phyloP scores from a whole-genome alignment of 1,140 invertebrate species.

The Daktulosphaira vitifoliae region DNA sequence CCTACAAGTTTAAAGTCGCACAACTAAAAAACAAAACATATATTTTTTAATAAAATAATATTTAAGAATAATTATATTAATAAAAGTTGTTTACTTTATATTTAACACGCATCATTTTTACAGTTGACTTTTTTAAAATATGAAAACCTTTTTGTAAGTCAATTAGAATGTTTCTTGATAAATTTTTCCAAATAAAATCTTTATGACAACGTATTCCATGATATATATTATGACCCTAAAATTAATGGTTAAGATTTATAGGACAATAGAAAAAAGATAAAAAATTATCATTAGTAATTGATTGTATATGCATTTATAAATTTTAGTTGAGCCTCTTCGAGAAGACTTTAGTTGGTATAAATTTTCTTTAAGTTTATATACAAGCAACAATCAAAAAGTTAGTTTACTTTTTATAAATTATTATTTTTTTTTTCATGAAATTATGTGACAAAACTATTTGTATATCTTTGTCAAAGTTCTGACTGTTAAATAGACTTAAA shows the following conservation, averaged over 20 bases:
- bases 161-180: conserved; percentile 80
- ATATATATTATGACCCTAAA: conserved; percentile 63
- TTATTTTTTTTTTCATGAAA: too few relatives aligned
- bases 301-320: too few relatives aligned
- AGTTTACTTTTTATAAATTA: too few relatives aligned
- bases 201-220: conserved; percentile 67
- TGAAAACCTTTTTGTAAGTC: conserved; percentile 83
- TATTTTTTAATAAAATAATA: background rate
- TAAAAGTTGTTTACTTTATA: conserved; percentile 51
- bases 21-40: background rate
- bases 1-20: conserved; percentile 59
- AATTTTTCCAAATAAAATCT: conserved; percentile 57
- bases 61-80: background rate
- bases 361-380: too few relatives aligned
- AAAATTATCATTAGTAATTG: too few relatives aligned
- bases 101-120: conserved; percentile 65
- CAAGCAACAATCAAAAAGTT: too few relatives aligned
- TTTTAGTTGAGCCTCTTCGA: too few relatives aligned
- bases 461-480: too few relatives aligned
- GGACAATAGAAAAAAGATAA: conserved; percentile 42
- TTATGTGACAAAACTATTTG: too few relatives aligned
- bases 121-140: conserved; percentile 54
- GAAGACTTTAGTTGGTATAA: too few relatives aligned
- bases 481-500: too few relatives aligned
- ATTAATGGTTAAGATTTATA: too few relatives aligned